Base-by-base conservation (phyloP, 2,113 vertebrate species). In the Calonectris borealis region DNA sequence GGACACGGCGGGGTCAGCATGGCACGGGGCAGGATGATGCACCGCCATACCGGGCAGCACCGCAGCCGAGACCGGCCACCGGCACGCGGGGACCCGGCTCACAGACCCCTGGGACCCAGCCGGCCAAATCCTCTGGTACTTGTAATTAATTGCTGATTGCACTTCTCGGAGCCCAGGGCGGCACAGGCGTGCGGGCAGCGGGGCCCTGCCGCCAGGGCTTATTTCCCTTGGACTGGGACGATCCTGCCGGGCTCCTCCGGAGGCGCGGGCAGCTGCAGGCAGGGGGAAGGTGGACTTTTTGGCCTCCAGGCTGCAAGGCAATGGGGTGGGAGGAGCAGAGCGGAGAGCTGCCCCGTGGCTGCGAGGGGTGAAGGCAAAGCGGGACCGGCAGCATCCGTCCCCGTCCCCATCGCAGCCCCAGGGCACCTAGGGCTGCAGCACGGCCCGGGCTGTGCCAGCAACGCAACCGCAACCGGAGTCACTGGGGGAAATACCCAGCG, bases 141-240 rank as follows among this genome's bases (percentile, higher is more conserved):
- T 16, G 40, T 31, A 31, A 78, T 52, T 52, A 54, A 49, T 16
- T 54, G 49, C 38, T 44, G 52, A 38, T 8, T 5, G 66, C 51
- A 29, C 11, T 38, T 36, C 44, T 25, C 8, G 1, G n/a, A 61
- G 62, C 25, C 73, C 3, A 1, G 13, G 8, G n/a, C 5, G 0
- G 42, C 3, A 4, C 24, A 29, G 46, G 34, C 3, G 0, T 2
- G 20, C 1, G 1, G 81, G 60, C 61, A n/a, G n/a, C 6, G 3
- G 46, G 24, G 65, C 38, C 40, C 18, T 11, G 27, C 34, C 16
- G 2, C 17, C 34, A 4, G 32, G 46, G 34, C 22, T 38, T 18
- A 29, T 5, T 60, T 17, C 27, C 24, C 55, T 2, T 18, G 18
- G 55, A 5, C 34, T 61, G 13, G 2, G 58, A 16, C 11, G 4